Conservation (phyloP, 1,140 invertebrate genomes). For the Listronotus bonariensis region DNA sequence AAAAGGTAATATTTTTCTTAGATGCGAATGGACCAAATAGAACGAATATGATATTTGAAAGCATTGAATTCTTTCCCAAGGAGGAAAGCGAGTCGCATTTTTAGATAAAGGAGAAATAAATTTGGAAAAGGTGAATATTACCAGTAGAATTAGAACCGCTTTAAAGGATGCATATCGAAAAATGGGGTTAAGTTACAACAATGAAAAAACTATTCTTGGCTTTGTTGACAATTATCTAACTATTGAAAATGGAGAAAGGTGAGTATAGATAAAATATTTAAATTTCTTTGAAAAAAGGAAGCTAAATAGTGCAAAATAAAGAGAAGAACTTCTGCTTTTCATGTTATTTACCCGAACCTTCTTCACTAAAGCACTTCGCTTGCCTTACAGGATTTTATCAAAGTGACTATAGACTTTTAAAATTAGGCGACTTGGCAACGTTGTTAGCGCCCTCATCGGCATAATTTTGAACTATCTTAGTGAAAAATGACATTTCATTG, state of each 20-base stretch:
- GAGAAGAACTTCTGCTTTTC: no score
- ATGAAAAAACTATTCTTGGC: conserved; percentile 53
- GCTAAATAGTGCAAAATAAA: no score
- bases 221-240: conserved; percentile 50
- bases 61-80: conserved; percentile 14
- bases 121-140: conserved; percentile 11
- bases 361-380: no score
- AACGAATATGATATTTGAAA: conserved; percentile 16
- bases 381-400: no score
- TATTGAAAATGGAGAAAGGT: conserved; percentile 56
- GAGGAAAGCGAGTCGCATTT: conserved; percentile 1
- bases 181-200: conserved; percentile 45
- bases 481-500: no score
- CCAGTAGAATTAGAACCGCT: conserved; percentile 53
- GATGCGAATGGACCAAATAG: background rate
- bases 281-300: no score
- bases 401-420: no score
- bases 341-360: no score
- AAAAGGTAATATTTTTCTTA: no score
- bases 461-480: no score
- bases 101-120: conserved; percentile 21
- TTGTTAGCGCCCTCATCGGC: no score
- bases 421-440: no score
- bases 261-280: background rate
- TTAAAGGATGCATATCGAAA: conserved; percentile 52